Evolutionary conservation across 1,140 invertebrate species (phyloP).

Genomic region (Zaprionus ornatus): DNA sequence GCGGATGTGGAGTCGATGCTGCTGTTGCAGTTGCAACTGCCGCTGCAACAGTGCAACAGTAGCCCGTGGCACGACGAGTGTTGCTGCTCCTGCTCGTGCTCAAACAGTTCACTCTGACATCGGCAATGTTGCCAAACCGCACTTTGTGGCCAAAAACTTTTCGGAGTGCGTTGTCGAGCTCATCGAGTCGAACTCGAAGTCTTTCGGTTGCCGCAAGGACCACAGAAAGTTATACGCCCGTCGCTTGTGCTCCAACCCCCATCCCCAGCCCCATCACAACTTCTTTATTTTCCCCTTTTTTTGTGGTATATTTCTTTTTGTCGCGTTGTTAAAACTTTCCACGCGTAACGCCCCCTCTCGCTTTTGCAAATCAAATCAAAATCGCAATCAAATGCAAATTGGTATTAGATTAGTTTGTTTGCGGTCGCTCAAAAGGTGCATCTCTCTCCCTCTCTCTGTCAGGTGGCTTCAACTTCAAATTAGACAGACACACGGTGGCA

Average conservation of each 20-base stretch:
- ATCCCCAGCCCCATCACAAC: background rate
- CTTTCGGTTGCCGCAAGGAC: constrained; percentile 44
- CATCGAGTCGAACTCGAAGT: constrained; percentile 58
- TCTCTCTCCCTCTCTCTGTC: background rate
- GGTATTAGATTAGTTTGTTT: constrained; percentile 81
- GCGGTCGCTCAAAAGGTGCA: constrained; percentile 40
- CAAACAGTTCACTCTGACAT: constrained; percentile 58
- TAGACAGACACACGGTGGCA: constrained; percentile 26
- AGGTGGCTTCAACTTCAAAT: constrained; percentile 55
- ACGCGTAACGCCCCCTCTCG: constrained; percentile 42
- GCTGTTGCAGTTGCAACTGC: constrained; percentile 2
- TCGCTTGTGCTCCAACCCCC: background rate
- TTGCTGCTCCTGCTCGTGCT: constrained; percentile 43
- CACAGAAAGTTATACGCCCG: constrained; percentile 53
- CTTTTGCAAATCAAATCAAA: constrained; percentile 71
- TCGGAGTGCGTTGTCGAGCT: constrained; percentile 42
- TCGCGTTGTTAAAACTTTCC: constrained; percentile 47
- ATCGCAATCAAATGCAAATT: constrained; percentile 81
- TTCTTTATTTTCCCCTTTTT: constrained; percentile 13
- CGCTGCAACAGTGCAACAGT: constrained; percentile 1
- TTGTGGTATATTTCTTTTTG: constrained; percentile 17
- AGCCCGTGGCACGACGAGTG: too few relatives aligned
- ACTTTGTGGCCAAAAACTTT: constrained; percentile 62
- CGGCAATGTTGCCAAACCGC: constrained; percentile 41
- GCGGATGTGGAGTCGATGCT: constrained; percentile 37